These are phyloP conservation scores for Micrasema longulum DNA, from an alignment of 1,140 invertebrate species.

Conservation along the genomic window DNA sequence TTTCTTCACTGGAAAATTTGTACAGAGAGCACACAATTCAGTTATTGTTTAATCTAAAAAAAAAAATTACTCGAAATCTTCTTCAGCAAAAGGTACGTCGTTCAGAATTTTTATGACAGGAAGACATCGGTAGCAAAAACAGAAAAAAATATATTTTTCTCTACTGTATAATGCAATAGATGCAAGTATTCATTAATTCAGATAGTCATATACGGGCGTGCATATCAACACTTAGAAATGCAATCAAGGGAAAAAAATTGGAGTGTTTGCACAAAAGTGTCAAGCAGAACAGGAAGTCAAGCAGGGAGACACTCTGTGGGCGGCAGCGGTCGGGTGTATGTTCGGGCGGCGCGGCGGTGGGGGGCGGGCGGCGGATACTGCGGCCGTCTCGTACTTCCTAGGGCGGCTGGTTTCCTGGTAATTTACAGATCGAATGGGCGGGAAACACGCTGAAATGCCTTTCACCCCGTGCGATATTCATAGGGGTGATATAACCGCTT, in stretches of 20 bases:
- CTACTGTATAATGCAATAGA: no score
- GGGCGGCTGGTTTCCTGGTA: conserved; percentile 30
- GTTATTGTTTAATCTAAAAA: no score
- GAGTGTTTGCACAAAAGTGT: conserved; percentile 17
- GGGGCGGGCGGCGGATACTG: conserved; percentile 19
- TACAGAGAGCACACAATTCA: no score
- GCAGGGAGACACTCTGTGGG: neutral
- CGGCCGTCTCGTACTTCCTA: conserved; percentile 15
- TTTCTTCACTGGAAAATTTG: no score
- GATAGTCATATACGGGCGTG: no score
- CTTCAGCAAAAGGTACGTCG: no score
- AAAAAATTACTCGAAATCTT: no score
- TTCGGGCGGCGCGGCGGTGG: neutral
- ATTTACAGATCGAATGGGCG: conserved; percentile 41
- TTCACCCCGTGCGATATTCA: conserved; percentile 20
- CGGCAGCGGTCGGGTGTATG: neutral
- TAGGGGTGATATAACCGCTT: conserved; percentile 24
- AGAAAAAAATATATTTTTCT: no score
- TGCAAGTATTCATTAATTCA: no score
- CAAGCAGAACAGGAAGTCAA: conserved; percentile 25
- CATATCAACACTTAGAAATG: neutral
- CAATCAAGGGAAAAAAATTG: conserved; percentile 3
- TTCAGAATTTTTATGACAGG: no score
- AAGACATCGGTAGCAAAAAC: no score
- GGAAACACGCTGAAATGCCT: conserved; percentile 30